Base-by-base conservation (phyloP, 1,140 invertebrate genomes). In the Capitella teleta region DNA sequence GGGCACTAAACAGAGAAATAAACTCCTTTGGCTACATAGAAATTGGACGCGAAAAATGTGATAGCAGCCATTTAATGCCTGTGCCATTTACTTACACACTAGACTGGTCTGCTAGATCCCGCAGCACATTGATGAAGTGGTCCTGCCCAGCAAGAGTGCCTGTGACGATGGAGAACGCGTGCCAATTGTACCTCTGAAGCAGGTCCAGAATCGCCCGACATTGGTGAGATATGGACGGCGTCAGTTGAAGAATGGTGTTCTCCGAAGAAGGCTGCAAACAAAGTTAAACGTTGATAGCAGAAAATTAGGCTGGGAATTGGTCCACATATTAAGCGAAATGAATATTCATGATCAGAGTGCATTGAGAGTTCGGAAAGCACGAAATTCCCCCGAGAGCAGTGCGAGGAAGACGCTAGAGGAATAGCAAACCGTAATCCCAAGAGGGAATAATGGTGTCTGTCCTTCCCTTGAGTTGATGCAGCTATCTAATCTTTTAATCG, bases 131-230 rank as follows among this genome's bases (percentile, higher is more conserved):
- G 51, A 94, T 85, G 64, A 97, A 95, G 67, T 95, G 88, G 59
- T 89, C 86, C 69, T 94, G 87, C 0, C 91, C 91, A 16, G 88
- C 88, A 40, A 93, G 90, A 62, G 87, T 82, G 38, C 70, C 70
- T 2, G 74, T 76, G 24, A 95, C 86, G 45, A 95, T 84, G 52
- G 87, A 87, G 70, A 95, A 94, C 60, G 90, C 85, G 66, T 92
- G 87, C 92, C 92, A 96, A 65, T 93, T 91, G 74, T 97, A 97
- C 43, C 89, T 77, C 68, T 87, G 83, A 59, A 95, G 73, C 58
- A 96, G 89, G 66, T 84, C 88, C 51, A 95, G 68, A 87, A 94
- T 93, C 14, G 89, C 90, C 1, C 86, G 83, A 21, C 85, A 87
- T 68, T 94, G 90, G 66, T 95, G 91, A 70, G 89, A 86, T 46